Percentiles rank a stretch among this genome's conserved stretches.
Conservation (phyloP, 1,140 invertebrate genomes). For the Diprion similis region DNA sequence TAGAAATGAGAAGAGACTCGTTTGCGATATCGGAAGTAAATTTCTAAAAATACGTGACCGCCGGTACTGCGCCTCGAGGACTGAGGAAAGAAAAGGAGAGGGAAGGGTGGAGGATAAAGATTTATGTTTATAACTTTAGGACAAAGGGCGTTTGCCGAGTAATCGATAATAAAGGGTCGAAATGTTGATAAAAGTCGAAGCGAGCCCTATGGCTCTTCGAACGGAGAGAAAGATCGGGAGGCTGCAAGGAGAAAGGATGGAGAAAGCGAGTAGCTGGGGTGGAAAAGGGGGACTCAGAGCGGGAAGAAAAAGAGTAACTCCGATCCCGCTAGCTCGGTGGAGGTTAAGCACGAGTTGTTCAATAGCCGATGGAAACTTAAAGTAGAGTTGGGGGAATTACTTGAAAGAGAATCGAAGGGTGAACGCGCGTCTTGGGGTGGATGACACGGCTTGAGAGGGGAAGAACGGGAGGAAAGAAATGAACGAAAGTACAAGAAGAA, state of each 20-base stretch:
- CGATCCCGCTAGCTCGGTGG: background rate
- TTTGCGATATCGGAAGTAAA: conserved; percentile 45
- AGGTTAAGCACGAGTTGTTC: conserved; percentile 11
- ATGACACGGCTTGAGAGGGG: background rate
- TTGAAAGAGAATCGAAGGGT: conserved; percentile 15
- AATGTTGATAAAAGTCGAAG: conserved; percentile 10
- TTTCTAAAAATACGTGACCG: conserved; percentile 43
- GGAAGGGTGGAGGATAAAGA: conserved; percentile 28
- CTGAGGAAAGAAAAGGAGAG: conserved; percentile 14
- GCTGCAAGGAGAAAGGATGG: background rate
- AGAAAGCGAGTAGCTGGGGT: background rate
- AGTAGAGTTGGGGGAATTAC: conserved; percentile 12
- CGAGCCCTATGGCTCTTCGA: background rate
- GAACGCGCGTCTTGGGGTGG: conserved; percentile 7
- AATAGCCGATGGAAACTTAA: conserved; percentile 15
- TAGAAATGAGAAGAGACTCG: conserved; percentile 21
- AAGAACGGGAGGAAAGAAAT: background rate
- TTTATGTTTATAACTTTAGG: conserved; percentile 42
- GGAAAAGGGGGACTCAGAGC: background rate
- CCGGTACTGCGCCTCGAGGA: conserved; percentile 25
- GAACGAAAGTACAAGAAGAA: background rate
- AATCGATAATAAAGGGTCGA: conserved; percentile 8
- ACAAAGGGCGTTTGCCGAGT: conserved; percentile 27
- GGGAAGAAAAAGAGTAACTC: conserved; percentile 5
- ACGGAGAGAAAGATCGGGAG: background rate